phyloP scores from a whole-genome alignment of 2,797 vertebrate genomes.

The Moxostoma hubbsi region DNA sequence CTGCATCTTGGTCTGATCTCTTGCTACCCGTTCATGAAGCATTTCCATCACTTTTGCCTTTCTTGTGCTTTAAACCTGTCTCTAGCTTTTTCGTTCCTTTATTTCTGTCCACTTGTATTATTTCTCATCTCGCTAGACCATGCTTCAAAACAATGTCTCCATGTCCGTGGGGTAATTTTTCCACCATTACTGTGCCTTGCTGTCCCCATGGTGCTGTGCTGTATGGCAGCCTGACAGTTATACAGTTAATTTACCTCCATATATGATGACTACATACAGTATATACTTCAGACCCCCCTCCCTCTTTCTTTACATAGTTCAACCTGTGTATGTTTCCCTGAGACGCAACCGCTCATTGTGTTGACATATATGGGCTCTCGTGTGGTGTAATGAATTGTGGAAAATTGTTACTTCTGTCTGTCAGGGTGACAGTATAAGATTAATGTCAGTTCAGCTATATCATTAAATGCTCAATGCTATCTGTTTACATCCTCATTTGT shows the following conservation, averaged over 20 bases:
- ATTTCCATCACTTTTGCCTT: not conserved
- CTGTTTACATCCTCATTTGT: conserved; percentile 22
- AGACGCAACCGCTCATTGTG: conserved; percentile 51
- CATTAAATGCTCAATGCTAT: conserved; percentile 47
- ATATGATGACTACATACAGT: conserved; percentile 2
- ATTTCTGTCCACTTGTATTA: conserved; percentile 39
- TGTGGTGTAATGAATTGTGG: conserved; percentile 58
- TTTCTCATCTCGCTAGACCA: conserved; percentile 5
- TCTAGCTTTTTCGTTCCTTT: conserved; percentile 21
- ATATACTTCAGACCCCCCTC: conserved; percentile 36
- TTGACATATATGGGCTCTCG: conserved; percentile 70
- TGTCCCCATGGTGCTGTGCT: conserved; percentile 18
- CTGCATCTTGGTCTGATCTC: not conserved
- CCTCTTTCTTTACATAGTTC: conserved; percentile 10
- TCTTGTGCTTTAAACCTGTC: conserved; percentile 36
- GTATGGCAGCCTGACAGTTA: conserved; percentile 25
- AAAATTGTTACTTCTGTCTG: conserved; percentile 67
- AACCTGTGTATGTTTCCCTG: conserved; percentile 1
- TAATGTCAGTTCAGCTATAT: conserved; percentile 73
- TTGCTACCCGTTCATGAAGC: not conserved
- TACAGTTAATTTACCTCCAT: conserved; percentile 38
- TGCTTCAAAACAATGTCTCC: conserved; percentile 40
- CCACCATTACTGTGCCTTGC: conserved; percentile 16
- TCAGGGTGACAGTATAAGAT: conserved; percentile 67
- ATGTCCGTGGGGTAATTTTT: conserved; percentile 40